Percentiles rank a stretch among this genome's conserved stretches.
Evolutionary conservation across 2,113 vertebrate species (phyloP).

Genomic region (Brachypodius melanocephalos): DNA sequence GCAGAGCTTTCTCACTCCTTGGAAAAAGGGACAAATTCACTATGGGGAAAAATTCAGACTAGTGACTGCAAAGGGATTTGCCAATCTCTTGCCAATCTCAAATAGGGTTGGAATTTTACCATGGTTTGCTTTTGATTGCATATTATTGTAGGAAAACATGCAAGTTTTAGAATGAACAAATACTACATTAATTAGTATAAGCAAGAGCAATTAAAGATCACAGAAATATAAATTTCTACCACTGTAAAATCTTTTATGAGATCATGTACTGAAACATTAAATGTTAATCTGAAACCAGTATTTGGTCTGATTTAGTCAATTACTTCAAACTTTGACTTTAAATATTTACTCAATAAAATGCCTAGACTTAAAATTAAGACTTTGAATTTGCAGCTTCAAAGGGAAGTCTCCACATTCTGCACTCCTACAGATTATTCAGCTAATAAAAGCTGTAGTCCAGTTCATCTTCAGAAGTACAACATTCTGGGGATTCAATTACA

Average conservation of each 20-base stretch:
- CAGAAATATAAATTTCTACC: background rate
- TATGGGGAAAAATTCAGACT: background rate
- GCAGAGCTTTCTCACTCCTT: background rate
- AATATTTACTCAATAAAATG: background rate
- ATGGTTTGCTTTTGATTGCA: background rate
- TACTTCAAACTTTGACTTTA: background rate
- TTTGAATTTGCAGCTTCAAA: background rate
- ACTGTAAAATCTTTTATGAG: background rate
- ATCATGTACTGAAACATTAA: background rate
- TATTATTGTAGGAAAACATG: background rate
- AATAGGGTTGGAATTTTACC: background rate
- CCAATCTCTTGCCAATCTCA: background rate
- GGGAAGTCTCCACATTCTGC: background rate
- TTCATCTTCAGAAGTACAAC: background rate
- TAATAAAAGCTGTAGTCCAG: background rate
- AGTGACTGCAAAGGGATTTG: background rate
- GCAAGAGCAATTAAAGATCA: background rate
- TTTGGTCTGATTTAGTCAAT: background rate
- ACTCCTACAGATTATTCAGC: background rate
- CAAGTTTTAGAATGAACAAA: background rate
- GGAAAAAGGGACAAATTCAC: background rate
- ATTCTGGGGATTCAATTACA: background rate
- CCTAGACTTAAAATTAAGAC: background rate
- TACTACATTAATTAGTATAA: background rate
- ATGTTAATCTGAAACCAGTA: background rate